Percentiles rank a stretch among this genome's conserved stretches.
Conservation (phyloP, 2,113 vertebrate species). For the Thryonomys swinderianus region DNA sequence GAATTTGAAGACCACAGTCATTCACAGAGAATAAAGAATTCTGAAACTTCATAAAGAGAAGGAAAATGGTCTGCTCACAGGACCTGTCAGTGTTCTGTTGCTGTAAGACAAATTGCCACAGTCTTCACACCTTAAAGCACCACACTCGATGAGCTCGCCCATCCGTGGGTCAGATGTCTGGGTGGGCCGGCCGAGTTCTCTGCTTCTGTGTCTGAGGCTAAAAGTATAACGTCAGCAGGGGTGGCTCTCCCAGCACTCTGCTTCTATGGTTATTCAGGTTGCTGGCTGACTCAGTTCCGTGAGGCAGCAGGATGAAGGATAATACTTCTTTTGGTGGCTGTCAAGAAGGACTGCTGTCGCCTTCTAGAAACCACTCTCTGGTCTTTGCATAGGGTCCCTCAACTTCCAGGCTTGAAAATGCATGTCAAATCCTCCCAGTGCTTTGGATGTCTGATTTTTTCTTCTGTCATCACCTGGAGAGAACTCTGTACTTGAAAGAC, state of each 20-base stretch:
- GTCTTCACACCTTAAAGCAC: neutral
- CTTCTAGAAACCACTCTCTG: neutral
- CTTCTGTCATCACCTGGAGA: conserved; percentile 35
- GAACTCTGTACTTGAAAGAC: neutral
- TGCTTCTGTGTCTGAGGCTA: neutral
- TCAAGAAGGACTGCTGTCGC: neutral
- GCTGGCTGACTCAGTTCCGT: neutral
- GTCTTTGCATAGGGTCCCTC: neutral
- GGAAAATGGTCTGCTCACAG: neutral
- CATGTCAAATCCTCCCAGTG: neutral
- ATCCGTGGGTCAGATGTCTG: neutral
- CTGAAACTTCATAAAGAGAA: conserved; percentile 27
- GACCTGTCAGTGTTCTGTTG: neutral
- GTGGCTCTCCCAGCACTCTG: neutral
- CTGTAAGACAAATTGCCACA: neutral
- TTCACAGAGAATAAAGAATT: neutral
- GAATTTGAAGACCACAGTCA: conserved; percentile 20
- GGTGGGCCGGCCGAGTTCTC: neutral
- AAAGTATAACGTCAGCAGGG: neutral
- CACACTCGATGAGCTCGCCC: neutral
- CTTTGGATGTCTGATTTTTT: neutral
- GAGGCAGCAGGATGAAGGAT: neutral
- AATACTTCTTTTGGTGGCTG: neutral
- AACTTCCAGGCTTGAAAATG: neutral
- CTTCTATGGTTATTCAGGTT: neutral